Base-by-base conservation (phyloP, 2,888 invertebrate species). In the Ypsolopha sequella region DNA sequence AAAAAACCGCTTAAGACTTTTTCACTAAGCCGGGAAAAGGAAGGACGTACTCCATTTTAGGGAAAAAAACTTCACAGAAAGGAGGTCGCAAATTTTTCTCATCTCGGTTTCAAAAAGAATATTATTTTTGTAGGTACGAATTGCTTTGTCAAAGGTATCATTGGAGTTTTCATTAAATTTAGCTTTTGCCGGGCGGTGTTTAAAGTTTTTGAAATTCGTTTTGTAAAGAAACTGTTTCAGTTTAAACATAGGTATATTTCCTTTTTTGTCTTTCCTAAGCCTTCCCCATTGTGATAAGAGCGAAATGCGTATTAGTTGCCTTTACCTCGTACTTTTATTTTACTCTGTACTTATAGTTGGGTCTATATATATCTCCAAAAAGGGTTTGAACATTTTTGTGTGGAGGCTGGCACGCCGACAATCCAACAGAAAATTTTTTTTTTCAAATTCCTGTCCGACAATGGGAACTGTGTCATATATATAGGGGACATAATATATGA, bases 1-100 rank as follows among this genome's bases (percentile, higher is more conserved):
- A 55, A 65, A n/a, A 59, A 64, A 63, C 60, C 60, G 59, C 63
- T 63, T 57, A 53, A 54, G 52, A 54, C 57, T 57, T 65, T 60
- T 24, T 60, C 55, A 49, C 54, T 51, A 55, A 58, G 58, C 54
- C 14, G 34, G 35, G 8, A 36, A 41, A 50, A 44, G 50, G 52
- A 53, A 53, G 51, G 53, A 53, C 46, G 53, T 49, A 45, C 52
- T 49, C 52, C 55, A 41, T 52, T 58, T 58, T 61, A 60, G 57
- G 55, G 24, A 24, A 24, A 24, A 36, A 38, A 38, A 38, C 38
- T 38, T 38, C n/a, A 4, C 38, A 38, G 6, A 38, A n/a, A 33
- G 7, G 10, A 34, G 9, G 34, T 10, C 45, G 34, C 33, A 6
- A 38, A 24, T 45, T 24, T 34, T 33, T 45, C 11, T 34, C 8